phyloP scores from a whole-genome alignment of 2,113 vertebrate species.

The Hemiprocne comata region DNA sequence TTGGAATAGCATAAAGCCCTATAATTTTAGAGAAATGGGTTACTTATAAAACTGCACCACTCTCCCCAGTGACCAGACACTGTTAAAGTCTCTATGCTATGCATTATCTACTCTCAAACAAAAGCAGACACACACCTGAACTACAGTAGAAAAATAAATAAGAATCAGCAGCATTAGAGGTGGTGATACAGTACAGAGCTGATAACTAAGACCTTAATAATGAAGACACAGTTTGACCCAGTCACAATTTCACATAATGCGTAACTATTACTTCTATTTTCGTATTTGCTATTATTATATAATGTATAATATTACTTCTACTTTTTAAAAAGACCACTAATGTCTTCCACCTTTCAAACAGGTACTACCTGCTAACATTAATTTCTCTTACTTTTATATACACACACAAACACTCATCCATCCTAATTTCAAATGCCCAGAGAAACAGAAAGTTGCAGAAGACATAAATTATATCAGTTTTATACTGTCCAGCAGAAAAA shows the following conservation, averaged over 20 bases:
- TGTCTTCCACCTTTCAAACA: neutral
- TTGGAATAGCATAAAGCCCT: neutral
- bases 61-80: neutral
- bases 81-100: neutral
- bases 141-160: neutral
- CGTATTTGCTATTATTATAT: neutral
- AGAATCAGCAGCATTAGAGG: neutral
- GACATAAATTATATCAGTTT: neutral
- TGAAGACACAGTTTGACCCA: neutral
- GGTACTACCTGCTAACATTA: neutral
- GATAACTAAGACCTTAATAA: neutral
- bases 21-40: neutral
- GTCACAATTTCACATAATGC: neutral
- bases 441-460: neutral
- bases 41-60: neutral
- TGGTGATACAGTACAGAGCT: neutral
- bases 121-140: neutral
- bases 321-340: neutral
- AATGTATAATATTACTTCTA: neutral
- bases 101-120: neutral
- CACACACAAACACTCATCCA: neutral
- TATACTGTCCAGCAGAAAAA: neutral
- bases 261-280: neutral
- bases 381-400: neutral
- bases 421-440: neutral